Conservation (phyloP, 2,113 vertebrate species). For the Onychostoma macrolepis region DNA sequence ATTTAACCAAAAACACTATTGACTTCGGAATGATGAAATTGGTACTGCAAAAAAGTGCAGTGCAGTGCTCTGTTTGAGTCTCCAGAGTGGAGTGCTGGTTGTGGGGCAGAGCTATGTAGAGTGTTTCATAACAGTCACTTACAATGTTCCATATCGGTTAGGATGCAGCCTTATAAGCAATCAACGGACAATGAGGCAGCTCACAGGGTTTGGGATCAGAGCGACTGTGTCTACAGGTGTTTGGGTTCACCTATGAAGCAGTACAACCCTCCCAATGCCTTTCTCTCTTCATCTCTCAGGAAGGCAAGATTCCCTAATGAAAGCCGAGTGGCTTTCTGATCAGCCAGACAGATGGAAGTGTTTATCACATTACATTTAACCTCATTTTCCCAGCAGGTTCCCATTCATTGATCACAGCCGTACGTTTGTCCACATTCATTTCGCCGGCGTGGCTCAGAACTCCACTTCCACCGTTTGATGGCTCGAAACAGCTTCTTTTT, state of each 20-base stretch:
- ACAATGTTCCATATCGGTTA: neutral
- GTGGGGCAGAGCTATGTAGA: neutral
- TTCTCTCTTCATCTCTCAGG: slow-evolving; percentile 7
- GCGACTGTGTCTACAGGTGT: slow-evolving; percentile 14
- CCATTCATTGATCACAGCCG: slow-evolving; percentile 57
- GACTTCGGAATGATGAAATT: neutral
- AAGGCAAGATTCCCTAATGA: slow-evolving; percentile 42
- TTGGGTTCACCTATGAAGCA: neutral
- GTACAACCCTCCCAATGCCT: neutral
- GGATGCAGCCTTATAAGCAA: neutral
- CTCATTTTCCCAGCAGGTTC: slow-evolving; percentile 60
- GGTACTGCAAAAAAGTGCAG: neutral
- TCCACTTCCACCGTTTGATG: slow-evolving; percentile 39
- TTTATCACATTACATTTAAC: slow-evolving; percentile 58
- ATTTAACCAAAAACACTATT: neutral
- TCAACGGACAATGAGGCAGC: neutral
- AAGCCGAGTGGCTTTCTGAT: slow-evolving; percentile 42
- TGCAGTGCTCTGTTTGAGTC: neutral
- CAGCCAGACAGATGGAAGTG: slow-evolving; percentile 54
- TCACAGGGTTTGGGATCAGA: neutral
- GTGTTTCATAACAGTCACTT: neutral
- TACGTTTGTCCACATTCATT: slow-evolving; percentile 56
- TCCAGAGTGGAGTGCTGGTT: neutral
- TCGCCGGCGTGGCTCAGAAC: slow-evolving; percentile 42
- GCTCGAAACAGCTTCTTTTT: slow-evolving; percentile 36